Conservation (phyloP, 2,113 vertebrate species). For the Pituophis catenifer region DNA sequence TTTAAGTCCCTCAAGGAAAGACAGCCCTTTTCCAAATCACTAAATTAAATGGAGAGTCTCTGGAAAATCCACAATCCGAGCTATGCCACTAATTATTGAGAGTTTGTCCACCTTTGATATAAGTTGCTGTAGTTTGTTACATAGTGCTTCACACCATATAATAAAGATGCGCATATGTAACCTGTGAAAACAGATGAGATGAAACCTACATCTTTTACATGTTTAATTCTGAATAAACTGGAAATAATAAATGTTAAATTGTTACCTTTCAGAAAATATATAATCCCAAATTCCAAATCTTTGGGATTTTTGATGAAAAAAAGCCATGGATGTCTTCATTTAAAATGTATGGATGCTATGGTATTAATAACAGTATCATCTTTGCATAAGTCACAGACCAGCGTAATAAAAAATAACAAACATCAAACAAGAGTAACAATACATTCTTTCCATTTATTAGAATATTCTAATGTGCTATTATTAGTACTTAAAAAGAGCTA, state of each 20-base stretch:
- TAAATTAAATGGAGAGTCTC: not conserved
- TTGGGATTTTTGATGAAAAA: not conserved
- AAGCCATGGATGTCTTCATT: not conserved
- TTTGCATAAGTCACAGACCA: not conserved
- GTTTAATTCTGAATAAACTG: not conserved
- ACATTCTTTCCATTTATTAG: not conserved
- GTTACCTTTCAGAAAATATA: not conserved
- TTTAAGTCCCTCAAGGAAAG: not conserved
- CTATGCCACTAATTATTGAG: too few species aligned
- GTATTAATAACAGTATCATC: not conserved
- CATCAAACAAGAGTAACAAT: not conserved
- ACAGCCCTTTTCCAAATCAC: not conserved
- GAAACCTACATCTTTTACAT: not conserved
- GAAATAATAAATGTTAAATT: not conserved
- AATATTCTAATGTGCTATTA: not conserved
- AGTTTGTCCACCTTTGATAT: not conserved
- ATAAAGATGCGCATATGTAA: not conserved
- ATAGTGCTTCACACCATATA: not conserved
- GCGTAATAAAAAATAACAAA: not conserved
- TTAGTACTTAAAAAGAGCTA: not conserved
- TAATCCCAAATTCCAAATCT: not conserved
- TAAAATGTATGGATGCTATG: not conserved
- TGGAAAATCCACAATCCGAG: not conserved
- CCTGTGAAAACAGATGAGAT: not conserved
- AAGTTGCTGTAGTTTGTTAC: not conserved